Base-by-base conservation (phyloP, 2,797 vertebrate genomes). In the Linurgus olivaceus region DNA sequence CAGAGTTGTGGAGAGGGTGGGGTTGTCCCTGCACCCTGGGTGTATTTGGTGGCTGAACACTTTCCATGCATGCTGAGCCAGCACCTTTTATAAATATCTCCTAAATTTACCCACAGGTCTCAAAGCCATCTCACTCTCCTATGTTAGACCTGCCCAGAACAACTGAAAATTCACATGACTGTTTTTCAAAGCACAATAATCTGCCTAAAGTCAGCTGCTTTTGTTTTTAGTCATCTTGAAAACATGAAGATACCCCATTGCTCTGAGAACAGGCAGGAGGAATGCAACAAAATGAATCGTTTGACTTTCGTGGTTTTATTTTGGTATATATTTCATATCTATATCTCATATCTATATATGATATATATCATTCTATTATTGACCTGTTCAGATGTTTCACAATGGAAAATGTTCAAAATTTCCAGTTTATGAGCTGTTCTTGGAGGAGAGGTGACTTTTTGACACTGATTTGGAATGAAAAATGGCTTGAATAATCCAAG, bases 391-490 rank as follows among this genome's bases (percentile, higher is more conserved):
- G 67, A 79, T 52, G 20, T 79, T 92, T 92, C 71, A 73, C 58
- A 73, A 48, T 67, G 81, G 89, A 87, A 87, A 92, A 67, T 63
- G 26, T 55, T 91, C 81, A 59, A 73, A 52, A 70, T 76, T 86
- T 55, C 31, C 48, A 63, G 19, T 76, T 86, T 78, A 84, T 55
- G 92, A 90, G 52, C 52, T 91, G 86, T 10, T 93, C 78, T 55
- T 73, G 72, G 38, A 94, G 52, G 20, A 35, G 40, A 82, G 44
- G 37, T 86, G 88, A 66, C 47, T 93, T 93, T 88, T 55, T 90
- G 47, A 79, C 70, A 38, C 44, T 55, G 70, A 75, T 94, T 86
- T 81, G 61, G 67, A 84, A 88, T 91, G 55, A 92, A 84, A 90
- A 86, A 88, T 37, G 8, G 24, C 25, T 81, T 76, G 48, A 48